These are phyloP conservation scores for Chrysemys picta DNA, from an alignment of 2,113 vertebrate species.

Conservation along the genomic window DNA sequence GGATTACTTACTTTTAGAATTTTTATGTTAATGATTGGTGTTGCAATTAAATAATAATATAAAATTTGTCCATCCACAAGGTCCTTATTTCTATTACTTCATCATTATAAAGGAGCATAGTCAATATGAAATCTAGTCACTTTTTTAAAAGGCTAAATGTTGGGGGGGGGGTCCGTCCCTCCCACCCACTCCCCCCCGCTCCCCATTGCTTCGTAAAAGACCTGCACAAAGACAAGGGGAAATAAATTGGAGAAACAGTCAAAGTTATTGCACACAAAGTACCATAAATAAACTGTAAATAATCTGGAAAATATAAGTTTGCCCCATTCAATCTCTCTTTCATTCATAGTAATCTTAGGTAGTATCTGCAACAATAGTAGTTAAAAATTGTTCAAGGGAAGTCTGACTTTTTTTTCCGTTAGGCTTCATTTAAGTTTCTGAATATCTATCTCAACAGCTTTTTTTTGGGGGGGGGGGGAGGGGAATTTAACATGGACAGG, in stretches of 20 bases:
- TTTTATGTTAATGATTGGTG: not conserved
- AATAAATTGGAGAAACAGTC: not conserved
- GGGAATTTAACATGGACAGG: slow-evolving; percentile 3
- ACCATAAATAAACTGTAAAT: not conserved
- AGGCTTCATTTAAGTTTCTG: not conserved
- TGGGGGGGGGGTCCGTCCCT: not conserved
- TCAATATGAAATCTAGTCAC: not conserved
- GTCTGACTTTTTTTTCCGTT: not conserved
- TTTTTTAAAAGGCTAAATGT: not conserved
- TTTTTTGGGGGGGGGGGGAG: not conserved
- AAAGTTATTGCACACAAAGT: not conserved
- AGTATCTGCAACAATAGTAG: not conserved
- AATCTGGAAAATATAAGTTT: not conserved
- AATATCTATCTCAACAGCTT: not conserved
- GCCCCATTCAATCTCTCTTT: not conserved
- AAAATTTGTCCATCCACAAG: not conserved
- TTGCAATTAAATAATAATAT: not conserved
- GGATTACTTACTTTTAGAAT: not conserved
- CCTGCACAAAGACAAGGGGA: not conserved
- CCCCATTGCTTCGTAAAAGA: not conserved
- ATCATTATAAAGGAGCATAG: not conserved
- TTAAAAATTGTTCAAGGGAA: not conserved
- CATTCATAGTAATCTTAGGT: not conserved
- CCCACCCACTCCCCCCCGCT: no score
- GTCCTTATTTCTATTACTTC: not conserved